Base-by-base conservation (phyloP, 2,797 vertebrate genomes). In the Danio kyathit region DNA sequence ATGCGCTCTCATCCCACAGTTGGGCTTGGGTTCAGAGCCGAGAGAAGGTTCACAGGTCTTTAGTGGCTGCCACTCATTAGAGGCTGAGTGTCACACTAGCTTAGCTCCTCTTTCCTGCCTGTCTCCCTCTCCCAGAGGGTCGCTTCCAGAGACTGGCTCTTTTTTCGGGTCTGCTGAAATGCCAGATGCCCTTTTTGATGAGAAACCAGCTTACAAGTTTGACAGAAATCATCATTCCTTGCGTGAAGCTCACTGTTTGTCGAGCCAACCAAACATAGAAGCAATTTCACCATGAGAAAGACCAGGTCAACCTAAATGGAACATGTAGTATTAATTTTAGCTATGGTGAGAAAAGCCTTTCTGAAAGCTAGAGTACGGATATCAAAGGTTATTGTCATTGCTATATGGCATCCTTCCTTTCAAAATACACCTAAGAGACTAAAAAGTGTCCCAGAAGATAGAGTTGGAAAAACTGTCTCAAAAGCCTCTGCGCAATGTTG, bases 41-140 rank as follows among this genome's bases (percentile, higher is more conserved):
- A 75, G 69, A 49, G 87, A 88, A 84, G 88, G 87, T 86, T 89
- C 89, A 86, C 80, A 84, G 90, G 87, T 80, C 83, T 89, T 88
- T 88, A 79, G 82, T 67, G 80, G 56, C 71, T 59, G 88, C 78
- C 90, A 78, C 92, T 93, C 91, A 91, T 94, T 93, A 92, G 88
- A 89, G 87, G 85, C 88, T 90, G 88, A 88, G 91, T 90, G 92
- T 94, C 94, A 93, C 92, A 91, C 87, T 87, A 89, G 90, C 91
- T 94, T 91, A 92, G 88, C 82, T 88, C 90, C 82, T 85, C 84
- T 88, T 87, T 90, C 90, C 89, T 65, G 63, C 88, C 84, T 88
- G 81, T 89, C 84, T 84, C 87, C 86, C 88, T 51, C 81, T 60
- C 76, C 49, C 59, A 43, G 56, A 77, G 64, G 87, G 88, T 89